Evolutionary conservation across 2,888 invertebrate genomes (phyloP), one percentile per base, ranked within the genome.

Genomic region (Apotomis turbidana): DNA sequence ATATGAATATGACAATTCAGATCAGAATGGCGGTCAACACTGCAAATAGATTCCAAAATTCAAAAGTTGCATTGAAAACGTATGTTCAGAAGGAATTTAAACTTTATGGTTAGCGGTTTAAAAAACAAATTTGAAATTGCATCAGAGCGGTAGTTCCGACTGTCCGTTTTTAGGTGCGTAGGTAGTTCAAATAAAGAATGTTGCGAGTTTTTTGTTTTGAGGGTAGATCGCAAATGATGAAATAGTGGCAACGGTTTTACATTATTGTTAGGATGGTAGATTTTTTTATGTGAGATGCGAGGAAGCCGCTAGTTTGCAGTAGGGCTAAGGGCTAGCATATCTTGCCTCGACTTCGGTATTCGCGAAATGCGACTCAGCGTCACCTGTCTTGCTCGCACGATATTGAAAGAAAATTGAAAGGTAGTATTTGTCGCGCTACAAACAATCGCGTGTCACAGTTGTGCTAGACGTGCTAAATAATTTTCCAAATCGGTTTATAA

Each of bases 1-100:
- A 62, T 67, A 57, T 51, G 36, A 60, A 55, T 66, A 46, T 54
- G 27, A 46, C 55, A 55, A 57, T 41, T 64, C 27, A 12, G 9
- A 57, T 62, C 57, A 13, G 27, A 27, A 46, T 57, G 36, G n/a
- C 49, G 36, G 36, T 44, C 44, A 58, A 49, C 49, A 5, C 3
- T 49, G 49, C 10, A 13, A 9, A 36, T 57, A 49, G 49, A 49
- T 3, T 10, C 10, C 3, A 49, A 49, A 49, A 41, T 41, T 59
- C 3, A 15, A 49, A 46, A 27, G 61, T 27, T 12, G 46, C 46
- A 49, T 44, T n/a, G 15, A 5, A 41, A 54, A 15, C 12, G 3
- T 6, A 12, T 5, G 12, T 3, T 12, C 5, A 10, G 44, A 55
- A 27, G 44, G 12, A 55, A 55, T 44, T 15, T 55, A 10, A 12